Percentiles rank a stretch among this genome's conserved stretches.
phyloP scores from a whole-genome alignment of 2,797 vertebrate species.

The Scarus forsteni region DNA sequence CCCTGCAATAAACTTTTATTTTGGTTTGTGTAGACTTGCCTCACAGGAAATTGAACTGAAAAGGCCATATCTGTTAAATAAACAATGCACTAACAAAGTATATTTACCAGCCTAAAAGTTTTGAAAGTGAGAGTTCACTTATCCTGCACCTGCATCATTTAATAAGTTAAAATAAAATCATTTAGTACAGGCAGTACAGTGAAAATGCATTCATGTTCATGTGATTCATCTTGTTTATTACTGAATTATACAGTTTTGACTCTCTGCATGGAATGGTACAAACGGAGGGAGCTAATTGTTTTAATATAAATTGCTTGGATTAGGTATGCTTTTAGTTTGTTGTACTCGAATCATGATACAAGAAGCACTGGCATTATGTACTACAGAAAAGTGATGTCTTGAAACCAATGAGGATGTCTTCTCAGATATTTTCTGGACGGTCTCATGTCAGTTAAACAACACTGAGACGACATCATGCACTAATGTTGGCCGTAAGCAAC shows the following conservation, averaged over 20 bases:
- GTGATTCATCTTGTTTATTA: not conserved
- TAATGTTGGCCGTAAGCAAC: slow-evolving; percentile 31
- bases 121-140: no score
- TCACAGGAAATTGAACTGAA: no score
- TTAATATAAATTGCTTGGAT: not conserved
- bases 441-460: slow-evolving; percentile 14
- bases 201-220: slow-evolving; percentile 17
- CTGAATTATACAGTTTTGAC: not conserved
- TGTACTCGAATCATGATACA: not conserved
- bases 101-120: no score
- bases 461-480: slow-evolving; percentile 10
- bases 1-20: no score
- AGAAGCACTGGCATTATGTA: not conserved
- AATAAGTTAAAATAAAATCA: not conserved
- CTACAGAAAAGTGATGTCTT: not conserved
- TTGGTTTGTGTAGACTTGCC: no score
- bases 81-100: no score
- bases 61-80: no score
- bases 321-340: not conserved
- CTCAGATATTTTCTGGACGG: slow-evolving; percentile 7
- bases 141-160: not conserved
- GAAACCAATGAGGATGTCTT: not conserved
- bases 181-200: not conserved
- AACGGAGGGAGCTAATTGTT: not conserved
- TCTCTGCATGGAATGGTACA: not conserved